Evolutionary conservation across 2,113 vertebrate species (phyloP).

Genomic region (Myotis davidii): DNA sequence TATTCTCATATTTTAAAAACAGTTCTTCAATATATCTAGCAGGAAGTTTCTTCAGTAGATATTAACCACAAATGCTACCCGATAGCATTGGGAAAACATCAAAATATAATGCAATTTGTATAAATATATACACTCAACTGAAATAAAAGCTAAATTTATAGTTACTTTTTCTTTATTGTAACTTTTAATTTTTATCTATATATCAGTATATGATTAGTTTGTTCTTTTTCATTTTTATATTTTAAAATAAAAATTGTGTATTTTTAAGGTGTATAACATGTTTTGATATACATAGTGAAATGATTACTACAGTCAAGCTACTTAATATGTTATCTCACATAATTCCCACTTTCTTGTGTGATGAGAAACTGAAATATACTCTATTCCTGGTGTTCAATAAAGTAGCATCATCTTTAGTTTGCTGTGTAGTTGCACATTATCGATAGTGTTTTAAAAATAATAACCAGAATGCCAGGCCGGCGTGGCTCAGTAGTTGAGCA

Average conservation of each 20-base stretch:
- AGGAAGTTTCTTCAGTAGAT: background rate
- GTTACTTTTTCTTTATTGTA: background rate
- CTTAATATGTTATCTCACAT: background rate
- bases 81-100: background rate
- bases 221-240: background rate
- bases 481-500: too few relatives aligned
- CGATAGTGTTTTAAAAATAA: background rate
- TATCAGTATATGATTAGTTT: background rate
- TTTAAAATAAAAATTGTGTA: background rate
- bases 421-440: background rate
- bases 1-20: background rate
- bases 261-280: background rate
- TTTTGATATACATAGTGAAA: background rate
- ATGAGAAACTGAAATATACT: background rate
- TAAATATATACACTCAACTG: background rate
- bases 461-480: background rate
- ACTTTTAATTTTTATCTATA: background rate
- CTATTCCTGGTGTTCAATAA: background rate
- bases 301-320: background rate
- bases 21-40: background rate
- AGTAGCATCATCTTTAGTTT: background rate
- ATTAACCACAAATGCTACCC: background rate
- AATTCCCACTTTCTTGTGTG: background rate
- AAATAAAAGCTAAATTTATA: background rate
- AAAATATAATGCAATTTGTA: background rate